phyloP scores from a whole-genome alignment of 92 coral and sea anemone genomes.

The Bergia puertoricense region DNA sequence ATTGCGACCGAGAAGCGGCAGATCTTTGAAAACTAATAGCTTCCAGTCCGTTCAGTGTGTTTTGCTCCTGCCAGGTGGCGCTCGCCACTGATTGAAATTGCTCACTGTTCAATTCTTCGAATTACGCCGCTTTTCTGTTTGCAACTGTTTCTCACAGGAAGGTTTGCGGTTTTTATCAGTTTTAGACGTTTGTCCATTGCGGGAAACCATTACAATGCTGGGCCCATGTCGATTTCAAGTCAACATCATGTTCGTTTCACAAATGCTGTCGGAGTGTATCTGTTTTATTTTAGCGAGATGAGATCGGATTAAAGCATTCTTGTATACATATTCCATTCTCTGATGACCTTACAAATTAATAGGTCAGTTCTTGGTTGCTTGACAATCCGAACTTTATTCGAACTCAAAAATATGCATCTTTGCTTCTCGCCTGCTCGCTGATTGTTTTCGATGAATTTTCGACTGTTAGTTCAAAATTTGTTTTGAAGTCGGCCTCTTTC shows the following conservation, averaged over 20 bases:
- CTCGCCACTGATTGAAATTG: conserved; percentile 55
- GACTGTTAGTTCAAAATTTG: conserved; percentile 50
- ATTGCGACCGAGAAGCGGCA: conserved; percentile 57
- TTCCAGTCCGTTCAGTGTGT: conserved; percentile 41
- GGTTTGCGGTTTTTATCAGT: neutral
- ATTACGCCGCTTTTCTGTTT: conserved; percentile 25
- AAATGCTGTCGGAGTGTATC: neutral
- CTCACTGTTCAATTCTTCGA: conserved; percentile 27
- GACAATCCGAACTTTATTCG: conserved; percentile 24
- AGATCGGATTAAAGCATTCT: conserved; percentile 43
- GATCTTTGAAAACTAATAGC: conserved; percentile 66
- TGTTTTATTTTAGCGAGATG: conserved; percentile 33
- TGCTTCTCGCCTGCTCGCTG: neutral
- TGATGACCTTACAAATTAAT: conserved; percentile 70
- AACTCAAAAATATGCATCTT: conserved; percentile 6
- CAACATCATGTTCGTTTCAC: neutral
- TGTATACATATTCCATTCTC: conserved; percentile 63
- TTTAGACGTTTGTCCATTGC: conserved; percentile 13
- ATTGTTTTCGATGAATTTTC: conserved; percentile 44
- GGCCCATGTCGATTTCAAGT: conserved; percentile 1
- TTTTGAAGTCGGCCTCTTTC: conserved; percentile 63
- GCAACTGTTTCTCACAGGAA: neutral
- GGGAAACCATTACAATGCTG: conserved; percentile 7
- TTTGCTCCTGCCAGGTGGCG: conserved; percentile 62
- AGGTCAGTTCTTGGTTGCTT: conserved; percentile 49